Percentiles rank a stretch among this genome's conserved stretches.
These are phyloP conservation scores for Eubasilissa regina DNA, from an alignment of 1,140 invertebrate genomes.

Conservation along the genomic window DNA sequence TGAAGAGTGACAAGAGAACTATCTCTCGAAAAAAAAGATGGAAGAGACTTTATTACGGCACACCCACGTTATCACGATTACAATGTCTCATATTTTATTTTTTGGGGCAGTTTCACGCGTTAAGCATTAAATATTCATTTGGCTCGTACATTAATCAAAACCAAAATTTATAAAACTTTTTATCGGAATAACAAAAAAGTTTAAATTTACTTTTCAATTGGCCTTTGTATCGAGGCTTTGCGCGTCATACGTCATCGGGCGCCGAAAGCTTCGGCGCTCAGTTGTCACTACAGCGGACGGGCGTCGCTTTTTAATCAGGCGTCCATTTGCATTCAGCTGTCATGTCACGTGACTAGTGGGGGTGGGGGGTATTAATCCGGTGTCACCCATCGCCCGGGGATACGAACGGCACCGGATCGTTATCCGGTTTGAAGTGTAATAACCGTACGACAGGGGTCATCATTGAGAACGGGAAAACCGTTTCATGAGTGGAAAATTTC, in stretches of 20 bases:
- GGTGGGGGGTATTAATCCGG: constrained; percentile 12
- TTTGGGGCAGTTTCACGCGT: too few relatives aligned
- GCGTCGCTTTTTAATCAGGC: constrained; percentile 46
- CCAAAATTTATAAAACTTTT: too few relatives aligned
- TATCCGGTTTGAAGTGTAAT: constrained; percentile 41
- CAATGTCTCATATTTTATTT: too few relatives aligned
- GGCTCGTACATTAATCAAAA: too few relatives aligned
- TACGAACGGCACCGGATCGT: constrained; percentile 33
- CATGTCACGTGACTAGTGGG: constrained; percentile 33
- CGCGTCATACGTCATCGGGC: constrained; percentile 28
- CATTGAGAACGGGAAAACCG: constrained; percentile 9
- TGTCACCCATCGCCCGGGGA: constrained; percentile 20
- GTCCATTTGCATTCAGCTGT: constrained; percentile 49
- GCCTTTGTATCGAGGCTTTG: constrained; percentile 27
- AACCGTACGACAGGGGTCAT: constrained; percentile 33
- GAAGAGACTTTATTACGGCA: too few relatives aligned
- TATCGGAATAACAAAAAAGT: too few relatives aligned
- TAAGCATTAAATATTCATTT: too few relatives aligned
- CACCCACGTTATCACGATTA: too few relatives aligned
- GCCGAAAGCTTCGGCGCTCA: constrained; percentile 26
- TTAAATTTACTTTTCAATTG: constrained; percentile 12
- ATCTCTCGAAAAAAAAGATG: too few relatives aligned
- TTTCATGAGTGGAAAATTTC: neutral
- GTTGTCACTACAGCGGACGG: constrained; percentile 29
- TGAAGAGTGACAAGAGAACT: too few relatives aligned